Conservation (phyloP, 2,797 vertebrate genomes). For the Intellagama lesueurii region DNA sequence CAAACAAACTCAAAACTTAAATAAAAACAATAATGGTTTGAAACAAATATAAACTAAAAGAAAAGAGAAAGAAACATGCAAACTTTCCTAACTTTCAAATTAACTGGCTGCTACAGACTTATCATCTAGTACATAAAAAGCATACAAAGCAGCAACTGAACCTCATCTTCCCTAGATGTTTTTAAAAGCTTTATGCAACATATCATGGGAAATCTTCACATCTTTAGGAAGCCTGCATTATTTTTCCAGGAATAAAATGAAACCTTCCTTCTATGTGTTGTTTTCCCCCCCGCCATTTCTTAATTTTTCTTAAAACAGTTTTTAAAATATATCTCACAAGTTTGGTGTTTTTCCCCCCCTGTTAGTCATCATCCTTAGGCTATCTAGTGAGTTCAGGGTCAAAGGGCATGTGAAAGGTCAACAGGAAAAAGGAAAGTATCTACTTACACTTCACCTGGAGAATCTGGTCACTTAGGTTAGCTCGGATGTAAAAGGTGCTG, state of each 20-base stretch:
- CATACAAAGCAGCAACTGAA: slow-evolving; percentile 29
- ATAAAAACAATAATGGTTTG: slow-evolving; percentile 78
- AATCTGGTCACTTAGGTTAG: slow-evolving; percentile 99
- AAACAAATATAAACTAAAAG: slow-evolving; percentile 59
- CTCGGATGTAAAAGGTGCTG: slow-evolving; percentile 97
- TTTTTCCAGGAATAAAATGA: slow-evolving; percentile 57
- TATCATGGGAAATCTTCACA: not conserved
- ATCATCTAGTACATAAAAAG: slow-evolving; percentile 50
- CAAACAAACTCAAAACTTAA: slow-evolving; percentile 77
- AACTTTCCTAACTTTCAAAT: slow-evolving; percentile 85
- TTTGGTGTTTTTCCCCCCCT: slow-evolving; percentile 49
- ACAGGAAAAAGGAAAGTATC: slow-evolving; percentile 70
- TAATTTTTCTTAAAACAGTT: slow-evolving; percentile 5
- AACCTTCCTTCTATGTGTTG: slow-evolving; percentile 36
- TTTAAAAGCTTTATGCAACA: slow-evolving; percentile 28
- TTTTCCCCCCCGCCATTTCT: slow-evolving; percentile 5
- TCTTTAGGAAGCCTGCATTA: slow-evolving; percentile 32
- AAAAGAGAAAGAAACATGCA: slow-evolving; percentile 89
- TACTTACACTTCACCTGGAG: slow-evolving; percentile 99
- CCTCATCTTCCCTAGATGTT: slow-evolving; percentile 37
- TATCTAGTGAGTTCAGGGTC: slow-evolving; percentile 65
- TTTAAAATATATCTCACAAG: not conserved
- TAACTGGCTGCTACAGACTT: slow-evolving; percentile 56
- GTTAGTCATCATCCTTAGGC: slow-evolving; percentile 34
- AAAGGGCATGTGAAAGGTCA: slow-evolving; percentile 65